These are phyloP conservation scores for Mactra quadrangularis DNA, from an alignment of 1,140 invertebrate genomes.

Conservation along the genomic window DNA sequence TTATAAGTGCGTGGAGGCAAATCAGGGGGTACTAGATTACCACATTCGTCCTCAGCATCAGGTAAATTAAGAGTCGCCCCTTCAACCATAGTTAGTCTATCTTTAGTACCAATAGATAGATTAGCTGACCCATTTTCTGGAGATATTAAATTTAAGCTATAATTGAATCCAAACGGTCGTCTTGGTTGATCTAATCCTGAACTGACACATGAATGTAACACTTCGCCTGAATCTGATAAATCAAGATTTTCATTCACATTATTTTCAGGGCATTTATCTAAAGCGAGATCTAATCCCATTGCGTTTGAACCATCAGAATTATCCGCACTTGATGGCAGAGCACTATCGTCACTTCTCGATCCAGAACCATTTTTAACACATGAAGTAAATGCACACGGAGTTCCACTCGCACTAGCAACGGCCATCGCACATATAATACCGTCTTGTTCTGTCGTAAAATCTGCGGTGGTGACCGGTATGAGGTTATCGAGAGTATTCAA, in stretches of 20 bases:
- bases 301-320: constrained; percentile 63
- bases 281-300: constrained; percentile 26
- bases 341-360: constrained; percentile 58
- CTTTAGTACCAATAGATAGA: not conserved
- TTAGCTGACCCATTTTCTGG: not conserved
- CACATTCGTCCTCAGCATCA: constrained; percentile 28
- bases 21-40: constrained; percentile 66
- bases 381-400: constrained; percentile 21
- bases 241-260: constrained; percentile 26
- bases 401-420: not conserved
- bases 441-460: constrained; percentile 3
- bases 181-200: constrained; percentile 1
- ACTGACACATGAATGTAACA: constrained; percentile 15
- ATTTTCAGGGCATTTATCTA: constrained; percentile 34
- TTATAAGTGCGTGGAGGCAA: constrained; percentile 79
- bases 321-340: constrained; percentile 60
- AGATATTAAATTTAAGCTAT: constrained; percentile 39
- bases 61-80: constrained; percentile 26
- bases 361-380: constrained; percentile 38
- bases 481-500: constrained; percentile 7
- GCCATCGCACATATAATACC: constrained; percentile 16
- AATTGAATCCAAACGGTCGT: constrained; percentile 30
- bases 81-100: constrained; percentile 1
- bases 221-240: constrained; percentile 22
- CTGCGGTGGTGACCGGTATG: constrained; percentile 6